Evolutionary conservation across 2,113 vertebrate species (phyloP).

Genomic region (Candoia aspera): DNA sequence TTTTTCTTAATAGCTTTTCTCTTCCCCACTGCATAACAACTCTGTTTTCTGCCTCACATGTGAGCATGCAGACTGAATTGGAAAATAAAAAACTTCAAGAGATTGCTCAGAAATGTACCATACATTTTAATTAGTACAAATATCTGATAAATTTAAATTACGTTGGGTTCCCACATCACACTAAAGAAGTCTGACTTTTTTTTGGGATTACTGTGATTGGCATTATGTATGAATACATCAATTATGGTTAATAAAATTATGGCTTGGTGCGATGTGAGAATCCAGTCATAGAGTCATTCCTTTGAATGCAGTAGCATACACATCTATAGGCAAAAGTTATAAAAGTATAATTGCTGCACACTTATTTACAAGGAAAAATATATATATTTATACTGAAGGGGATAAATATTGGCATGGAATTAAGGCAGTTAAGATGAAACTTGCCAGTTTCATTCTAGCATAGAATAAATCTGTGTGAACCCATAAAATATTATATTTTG

Average conservation of each 20-base stretch:
- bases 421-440: conserved; percentile 52
- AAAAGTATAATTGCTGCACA: conserved; percentile 22
- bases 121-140: neutral
- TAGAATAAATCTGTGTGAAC: conserved; percentile 82
- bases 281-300: neutral
- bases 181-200: too few relatives aligned
- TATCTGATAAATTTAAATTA: neutral
- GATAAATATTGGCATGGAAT: conserved; percentile 59
- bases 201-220: too few relatives aligned
- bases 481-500: conserved; percentile 83
- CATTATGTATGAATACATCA: too few relatives aligned
- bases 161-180: too few relatives aligned
- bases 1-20: too few relatives aligned
- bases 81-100: neutral
- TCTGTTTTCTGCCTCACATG: neutral
- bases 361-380: conserved; percentile 29
- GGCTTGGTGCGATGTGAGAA: too few relatives aligned
- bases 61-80: neutral
- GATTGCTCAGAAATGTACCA: neutral
- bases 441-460: conserved; percentile 68
- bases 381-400: conserved; percentile 46
- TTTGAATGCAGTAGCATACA: neutral
- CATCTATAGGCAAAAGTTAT: neutral
- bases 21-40: too few relatives aligned
- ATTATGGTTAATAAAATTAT: too few relatives aligned